Conservation (phyloP, 1,140 invertebrate species). For the Bombus impatiens region DNA sequence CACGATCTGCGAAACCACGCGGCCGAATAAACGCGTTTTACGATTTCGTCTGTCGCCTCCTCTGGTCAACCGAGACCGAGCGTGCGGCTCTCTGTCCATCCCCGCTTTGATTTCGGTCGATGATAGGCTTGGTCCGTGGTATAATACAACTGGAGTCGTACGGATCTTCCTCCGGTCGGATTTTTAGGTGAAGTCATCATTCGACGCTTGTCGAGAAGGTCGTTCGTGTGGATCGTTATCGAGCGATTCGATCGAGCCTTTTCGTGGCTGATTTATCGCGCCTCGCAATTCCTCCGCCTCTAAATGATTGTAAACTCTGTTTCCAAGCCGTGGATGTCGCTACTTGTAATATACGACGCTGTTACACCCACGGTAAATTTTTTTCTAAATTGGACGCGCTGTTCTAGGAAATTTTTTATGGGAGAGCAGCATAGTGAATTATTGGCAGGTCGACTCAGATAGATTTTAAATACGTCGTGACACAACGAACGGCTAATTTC, state of each 20-base stretch:
- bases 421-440: not conserved
- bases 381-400: not conserved
- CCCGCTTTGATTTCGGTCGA: not conserved
- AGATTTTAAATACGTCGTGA: not conserved
- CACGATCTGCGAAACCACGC: not conserved
- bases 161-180: not conserved
- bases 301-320: not conserved
- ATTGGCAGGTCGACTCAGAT: no score
- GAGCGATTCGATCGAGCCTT: not conserved
- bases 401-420: not conserved
- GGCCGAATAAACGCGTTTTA: conserved; percentile 5
- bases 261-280: not conserved
- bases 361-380: not conserved
- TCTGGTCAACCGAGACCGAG: not conserved
- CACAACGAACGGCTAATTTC: not conserved
- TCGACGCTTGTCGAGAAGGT: not conserved
- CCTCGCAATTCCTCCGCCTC: not conserved
- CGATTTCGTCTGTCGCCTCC: conserved; percentile 4
- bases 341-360: not conserved
- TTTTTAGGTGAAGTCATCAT: not conserved
- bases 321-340: no score
- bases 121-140: not conserved
- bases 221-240: not conserved
- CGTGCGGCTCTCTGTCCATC: not conserved
- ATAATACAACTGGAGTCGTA: no score